Evolutionary conservation across 2,113 vertebrate genomes (phyloP).

Genomic region (Struthidea cinerea): DNA sequence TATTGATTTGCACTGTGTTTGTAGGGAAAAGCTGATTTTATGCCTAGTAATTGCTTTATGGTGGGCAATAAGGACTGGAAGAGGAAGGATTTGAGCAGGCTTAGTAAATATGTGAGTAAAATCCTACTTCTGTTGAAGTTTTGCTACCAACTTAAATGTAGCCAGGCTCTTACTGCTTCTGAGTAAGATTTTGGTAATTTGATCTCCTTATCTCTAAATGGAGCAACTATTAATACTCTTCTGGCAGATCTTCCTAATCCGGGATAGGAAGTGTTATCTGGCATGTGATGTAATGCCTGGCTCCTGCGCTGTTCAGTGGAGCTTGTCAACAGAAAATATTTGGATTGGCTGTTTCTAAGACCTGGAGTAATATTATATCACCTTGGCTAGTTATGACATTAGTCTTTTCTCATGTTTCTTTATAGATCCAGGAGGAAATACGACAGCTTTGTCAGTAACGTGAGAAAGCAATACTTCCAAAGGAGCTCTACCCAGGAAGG

Average conservation of each 20-base stretch:
- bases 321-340: conserved; percentile 48
- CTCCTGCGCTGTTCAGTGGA: background rate
- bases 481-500: background rate
- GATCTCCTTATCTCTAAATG: background rate
- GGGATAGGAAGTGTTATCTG: background rate
- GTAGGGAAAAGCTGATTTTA: background rate
- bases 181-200: background rate
- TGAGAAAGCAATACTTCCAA: background rate
- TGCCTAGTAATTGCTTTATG: background rate
- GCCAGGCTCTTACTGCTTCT: background rate
- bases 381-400: background rate
- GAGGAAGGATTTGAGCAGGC: background rate
- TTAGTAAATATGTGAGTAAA: background rate
- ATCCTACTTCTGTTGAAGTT: background rate
- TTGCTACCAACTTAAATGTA: background rate
- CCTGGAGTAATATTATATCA: background rate
- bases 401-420: background rate
- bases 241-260: background rate
- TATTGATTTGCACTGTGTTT: background rate
- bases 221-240: background rate
- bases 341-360: conserved; percentile 28
- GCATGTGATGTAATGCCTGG: background rate
- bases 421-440: background rate
- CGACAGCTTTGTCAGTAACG: background rate
- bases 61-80: background rate